Base-by-base conservation (phyloP, 2,888 invertebrate genomes). In the Candidula unifasciata region DNA sequence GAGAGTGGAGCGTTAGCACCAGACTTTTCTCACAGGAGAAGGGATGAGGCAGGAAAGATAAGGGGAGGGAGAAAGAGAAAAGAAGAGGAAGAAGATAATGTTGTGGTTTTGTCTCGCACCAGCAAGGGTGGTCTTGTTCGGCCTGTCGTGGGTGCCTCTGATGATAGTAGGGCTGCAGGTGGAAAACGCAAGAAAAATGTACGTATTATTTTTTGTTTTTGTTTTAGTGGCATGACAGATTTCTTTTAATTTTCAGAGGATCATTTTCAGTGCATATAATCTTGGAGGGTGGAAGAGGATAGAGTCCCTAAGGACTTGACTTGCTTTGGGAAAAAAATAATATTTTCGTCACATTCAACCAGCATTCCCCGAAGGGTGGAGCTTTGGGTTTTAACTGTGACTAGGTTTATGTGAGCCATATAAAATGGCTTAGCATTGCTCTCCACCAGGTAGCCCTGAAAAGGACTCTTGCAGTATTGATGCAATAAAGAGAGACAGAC, bases 111-210 rank as follows among this genome's bases (percentile, higher is more conserved):
- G 86, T 91, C 92, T 16, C 87, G 92, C 33, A 91, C 91, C 21
- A 91, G 91, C 82, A 88, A 89, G 44, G 95, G 95, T 91, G 97
- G 97, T 5, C 95, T 95, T 89, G 95, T 95, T 71, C 95, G 96
- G 89, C 97, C 95, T 86, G 91, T 94, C 73, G 92, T 93, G 79
- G 88, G 87, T n/a, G 52, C 84, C 68, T 37, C 37, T n/a, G 84
- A 33, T 89, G 89, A 77, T 82, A 86, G 10, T 77, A 85, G 18
- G 84, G 87, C 71, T 87, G 87, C 69, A 88, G 86, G 71, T 33
- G 88, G 89, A 68, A 89, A 88, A 80, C 88, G 87, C 77, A 90
- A 89, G 78, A 89, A 88, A 80, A 92, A 91, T 88, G 90, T 92
- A 82, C 88, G 89, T 82, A 35, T 10, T 44, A 44, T 44, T 10